phyloP scores from a whole-genome alignment of 2,113 vertebrate genomes.

The Falco punctatus region DNA sequence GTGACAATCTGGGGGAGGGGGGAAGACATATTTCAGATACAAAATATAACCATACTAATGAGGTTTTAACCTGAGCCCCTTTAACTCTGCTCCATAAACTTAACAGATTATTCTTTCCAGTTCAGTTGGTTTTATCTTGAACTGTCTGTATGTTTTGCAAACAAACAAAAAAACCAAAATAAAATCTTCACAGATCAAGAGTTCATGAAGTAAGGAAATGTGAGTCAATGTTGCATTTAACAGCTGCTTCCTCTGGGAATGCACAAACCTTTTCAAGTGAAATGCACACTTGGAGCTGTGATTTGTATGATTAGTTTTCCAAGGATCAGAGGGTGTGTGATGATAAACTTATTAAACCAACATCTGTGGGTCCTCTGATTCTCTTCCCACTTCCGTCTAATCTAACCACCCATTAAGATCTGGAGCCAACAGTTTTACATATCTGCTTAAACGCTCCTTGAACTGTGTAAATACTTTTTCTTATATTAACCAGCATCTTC shows the following conservation, averaged over 20 bases:
- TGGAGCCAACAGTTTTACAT: not conserved
- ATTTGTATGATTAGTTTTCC: not conserved
- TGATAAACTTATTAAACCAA: not conserved
- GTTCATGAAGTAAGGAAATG: not conserved
- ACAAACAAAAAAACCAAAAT: not conserved
- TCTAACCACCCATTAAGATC: slow-evolving; percentile 9
- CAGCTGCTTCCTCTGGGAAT: not conserved
- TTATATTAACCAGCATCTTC: not conserved
- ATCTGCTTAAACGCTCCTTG: not conserved
- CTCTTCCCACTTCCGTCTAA: slow-evolving; percentile 2
- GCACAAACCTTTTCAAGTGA: not conserved
- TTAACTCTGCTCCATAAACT: not conserved
- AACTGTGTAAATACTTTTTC: not conserved
- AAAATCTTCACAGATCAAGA: not conserved
- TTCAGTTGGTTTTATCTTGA: not conserved
- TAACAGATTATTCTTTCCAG: not conserved
- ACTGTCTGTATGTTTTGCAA: not conserved
- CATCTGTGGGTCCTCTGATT: slow-evolving; percentile 18
- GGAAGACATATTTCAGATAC: not conserved
- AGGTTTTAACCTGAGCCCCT: not conserved
- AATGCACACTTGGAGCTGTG: not conserved
- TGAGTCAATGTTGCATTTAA: not conserved
- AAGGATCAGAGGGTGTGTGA: slow-evolving; percentile 50
- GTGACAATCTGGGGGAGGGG: not conserved
- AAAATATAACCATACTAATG: not conserved